Conservation (phyloP, 2,113 vertebrate genomes). For the Miniopterus natalensis region DNA sequence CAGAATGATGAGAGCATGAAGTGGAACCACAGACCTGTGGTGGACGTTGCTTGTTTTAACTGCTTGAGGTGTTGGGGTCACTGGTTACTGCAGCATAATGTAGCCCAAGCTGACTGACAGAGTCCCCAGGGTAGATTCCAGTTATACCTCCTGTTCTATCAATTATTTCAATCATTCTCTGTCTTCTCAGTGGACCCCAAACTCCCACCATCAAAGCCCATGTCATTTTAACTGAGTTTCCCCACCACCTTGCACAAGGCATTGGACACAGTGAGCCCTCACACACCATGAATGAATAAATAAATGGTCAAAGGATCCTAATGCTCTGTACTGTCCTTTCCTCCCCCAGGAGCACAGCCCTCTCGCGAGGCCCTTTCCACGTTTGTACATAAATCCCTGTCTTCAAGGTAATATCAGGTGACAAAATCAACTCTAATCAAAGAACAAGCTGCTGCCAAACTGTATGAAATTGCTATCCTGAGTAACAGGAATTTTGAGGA, state of each 20-base stretch:
- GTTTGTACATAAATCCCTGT: background rate
- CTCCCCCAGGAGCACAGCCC: background rate
- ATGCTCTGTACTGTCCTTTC: background rate
- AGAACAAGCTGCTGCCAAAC: background rate
- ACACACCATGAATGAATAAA: background rate
- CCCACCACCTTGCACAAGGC: background rate
- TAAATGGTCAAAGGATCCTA: background rate
- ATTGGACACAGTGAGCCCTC: background rate
- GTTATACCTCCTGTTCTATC: background rate
- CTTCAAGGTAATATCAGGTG: background rate
- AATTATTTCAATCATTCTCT: background rate
- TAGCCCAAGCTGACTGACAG: background rate
- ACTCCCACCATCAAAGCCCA: background rate
- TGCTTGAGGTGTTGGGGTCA: background rate
- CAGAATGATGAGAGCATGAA: background rate
- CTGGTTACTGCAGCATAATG: background rate
- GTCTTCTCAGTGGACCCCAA: background rate
- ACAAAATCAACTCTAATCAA: slow-evolving; percentile 18
- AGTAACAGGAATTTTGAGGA: background rate
- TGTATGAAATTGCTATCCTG: background rate
- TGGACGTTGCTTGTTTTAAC: background rate
- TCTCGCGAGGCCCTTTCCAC: background rate
- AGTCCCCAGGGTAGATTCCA: background rate
- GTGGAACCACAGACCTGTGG: background rate
- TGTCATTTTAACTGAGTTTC: background rate